Conservation (phyloP, 1,140 invertebrate species). For the Drosophila ogumai region DNA sequence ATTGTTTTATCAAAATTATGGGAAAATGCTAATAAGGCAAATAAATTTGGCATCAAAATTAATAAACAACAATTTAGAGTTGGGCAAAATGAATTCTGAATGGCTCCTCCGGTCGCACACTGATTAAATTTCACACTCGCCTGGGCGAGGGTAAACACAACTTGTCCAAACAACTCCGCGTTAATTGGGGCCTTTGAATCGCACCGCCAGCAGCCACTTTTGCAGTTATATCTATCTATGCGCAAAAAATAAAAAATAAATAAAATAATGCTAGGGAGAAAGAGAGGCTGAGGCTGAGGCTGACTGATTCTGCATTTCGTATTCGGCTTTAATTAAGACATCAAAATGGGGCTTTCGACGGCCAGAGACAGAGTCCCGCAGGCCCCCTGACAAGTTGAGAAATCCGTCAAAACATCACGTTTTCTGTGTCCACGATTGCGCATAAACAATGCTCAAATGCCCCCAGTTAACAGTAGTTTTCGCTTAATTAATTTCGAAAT, state of each 20-base stretch:
- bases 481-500: slow-evolving; percentile 74
- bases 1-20: slow-evolving; percentile 78
- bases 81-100: slow-evolving; percentile 47
- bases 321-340: slow-evolving; percentile 70
- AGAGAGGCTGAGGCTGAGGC: neutral
- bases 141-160: slow-evolving; percentile 44
- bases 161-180: slow-evolving; percentile 63
- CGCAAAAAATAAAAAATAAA: slow-evolving; percentile 13
- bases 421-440: slow-evolving; percentile 62
- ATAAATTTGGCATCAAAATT: slow-evolving; percentile 77
- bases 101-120: slow-evolving; percentile 62
- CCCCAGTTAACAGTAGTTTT: slow-evolving; percentile 75
- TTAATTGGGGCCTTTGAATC: slow-evolving; percentile 72
- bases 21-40: slow-evolving; percentile 75
- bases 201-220: slow-evolving; percentile 36
- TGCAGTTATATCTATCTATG: slow-evolving; percentile 27
- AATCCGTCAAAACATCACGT: slow-evolving; percentile 72
- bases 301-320: slow-evolving; percentile 50
- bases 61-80: slow-evolving; percentile 74
- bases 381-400: slow-evolving; percentile 34
- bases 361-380: slow-evolving; percentile 17
- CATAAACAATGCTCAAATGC: slow-evolving; percentile 34
- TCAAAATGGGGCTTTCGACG: slow-evolving; percentile 52
- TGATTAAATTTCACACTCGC: slow-evolving; percentile 80
- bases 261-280: slow-evolving; percentile 5